These are phyloP conservation scores for Narcine bancroftii DNA, from an alignment of 2,113 vertebrate species.

Conservation along the genomic window DNA sequence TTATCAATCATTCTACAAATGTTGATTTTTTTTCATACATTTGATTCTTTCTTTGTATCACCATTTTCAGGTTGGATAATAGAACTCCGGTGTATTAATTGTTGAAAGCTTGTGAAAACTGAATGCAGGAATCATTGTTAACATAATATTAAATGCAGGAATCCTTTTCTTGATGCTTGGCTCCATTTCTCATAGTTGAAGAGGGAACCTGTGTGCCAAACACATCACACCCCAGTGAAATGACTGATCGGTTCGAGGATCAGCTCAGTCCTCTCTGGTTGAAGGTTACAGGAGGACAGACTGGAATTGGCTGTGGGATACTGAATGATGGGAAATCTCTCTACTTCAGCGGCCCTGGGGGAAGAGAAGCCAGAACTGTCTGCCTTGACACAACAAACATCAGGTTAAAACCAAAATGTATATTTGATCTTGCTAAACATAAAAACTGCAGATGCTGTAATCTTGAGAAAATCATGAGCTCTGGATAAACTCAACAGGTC, in stretches of 20 bases:
- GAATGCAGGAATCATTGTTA: not conserved
- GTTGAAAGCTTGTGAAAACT: too few relatives aligned
- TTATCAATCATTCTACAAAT: not conserved
- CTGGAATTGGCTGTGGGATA: slow-evolving; percentile 79
- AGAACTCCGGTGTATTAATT: too few relatives aligned
- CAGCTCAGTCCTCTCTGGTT: slow-evolving; percentile 93
- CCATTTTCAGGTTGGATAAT: not conserved
- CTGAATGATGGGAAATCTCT: slow-evolving; percentile 84
- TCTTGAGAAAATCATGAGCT: too few relatives aligned
- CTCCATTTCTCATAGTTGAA: slow-evolving; percentile 60
- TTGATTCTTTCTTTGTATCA: not conserved
- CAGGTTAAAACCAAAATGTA: slow-evolving; percentile 56
- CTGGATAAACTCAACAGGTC: too few relatives aligned
- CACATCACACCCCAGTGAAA: slow-evolving; percentile 76
- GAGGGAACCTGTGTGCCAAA: slow-evolving; percentile 86
- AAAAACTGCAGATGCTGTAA: too few relatives aligned
- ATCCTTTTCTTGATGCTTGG: slow-evolving; percentile 37
- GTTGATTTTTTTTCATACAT: not conserved
- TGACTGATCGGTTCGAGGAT: slow-evolving; percentile 89
- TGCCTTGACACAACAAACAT: slow-evolving; percentile 87
- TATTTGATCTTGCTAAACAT: too few relatives aligned
- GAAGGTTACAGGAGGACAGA: slow-evolving; percentile 79
- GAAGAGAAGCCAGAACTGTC: slow-evolving; percentile 79
- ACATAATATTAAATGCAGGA: not conserved
- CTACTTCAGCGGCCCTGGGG: slow-evolving; percentile 83